Base-by-base conservation (phyloP, 1,140 invertebrate species). In the Brachionus calyciflorus region DNA sequence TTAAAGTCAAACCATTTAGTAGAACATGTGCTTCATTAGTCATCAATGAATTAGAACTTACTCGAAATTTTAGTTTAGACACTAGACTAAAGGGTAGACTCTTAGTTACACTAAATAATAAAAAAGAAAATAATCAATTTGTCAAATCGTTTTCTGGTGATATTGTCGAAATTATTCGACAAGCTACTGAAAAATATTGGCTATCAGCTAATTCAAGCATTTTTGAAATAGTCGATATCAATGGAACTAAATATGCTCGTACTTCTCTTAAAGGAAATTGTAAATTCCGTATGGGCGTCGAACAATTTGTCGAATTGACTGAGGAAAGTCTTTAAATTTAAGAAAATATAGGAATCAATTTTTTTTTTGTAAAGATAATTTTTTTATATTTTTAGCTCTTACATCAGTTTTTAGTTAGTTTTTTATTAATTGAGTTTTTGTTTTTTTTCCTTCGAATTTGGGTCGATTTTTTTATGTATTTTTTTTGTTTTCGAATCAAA, bases 11-110 rank as follows among this genome's bases (percentile, higher is more conserved):
- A 21, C 49, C 79, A 2, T 82, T 82, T 24, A 81, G 80, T 48
- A 80, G 80, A 65, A 84, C 84, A 1, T 83, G 81, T 14, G 86
- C 86, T 6, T 81, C 81, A 53, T 82, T 87, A 69, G 83, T 85
- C 3, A 51, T 77, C 17, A 77, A 41, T 17, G 76, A 77, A 69
- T n/a, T 41, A 24, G 63, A 77, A 28, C 51, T 55, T 10, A 28
- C 40, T 24, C n/a, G 28, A 30, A 44, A 77, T 24, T 77, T 77
- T 77, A n/a, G 28, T 24, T 5, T 76, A 9, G 70, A 76, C 14
- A 53, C 49, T 26, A 10, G 49, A 24, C 26, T 76, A 9, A 65
- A 65, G 24, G 75, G 75, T 28, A 44, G 53, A 48, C 9, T 77
- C 1, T n/a, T 30, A 6, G 70, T 76, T 12, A 53, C 28, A 21